These are phyloP conservation scores for Dendroctonus ponderosae DNA, from an alignment of 1,140 invertebrate species.

Conservation along the genomic window DNA sequence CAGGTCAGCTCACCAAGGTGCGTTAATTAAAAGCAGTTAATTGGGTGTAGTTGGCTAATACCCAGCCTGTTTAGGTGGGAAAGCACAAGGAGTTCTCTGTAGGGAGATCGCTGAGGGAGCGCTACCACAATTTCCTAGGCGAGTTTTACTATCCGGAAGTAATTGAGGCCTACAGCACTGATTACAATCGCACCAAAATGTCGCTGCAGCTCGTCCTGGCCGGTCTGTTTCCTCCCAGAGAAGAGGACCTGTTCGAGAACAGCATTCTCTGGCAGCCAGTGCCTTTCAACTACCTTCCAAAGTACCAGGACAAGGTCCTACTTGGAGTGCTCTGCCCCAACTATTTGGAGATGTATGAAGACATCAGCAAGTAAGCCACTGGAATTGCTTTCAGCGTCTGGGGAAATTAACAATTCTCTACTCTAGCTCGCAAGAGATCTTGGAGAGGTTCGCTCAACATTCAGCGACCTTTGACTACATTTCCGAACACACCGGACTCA, in stretches of 20 bases:
- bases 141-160: constrained; percentile 56
- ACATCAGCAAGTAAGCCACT: constrained; percentile 9
- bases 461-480: constrained; percentile 22
- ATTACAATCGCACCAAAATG: constrained; percentile 61
- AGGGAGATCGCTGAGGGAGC: constrained; percentile 60
- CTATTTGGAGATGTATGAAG: constrained; percentile 21
- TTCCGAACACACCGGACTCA: constrained; percentile 28
- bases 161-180: constrained; percentile 36
- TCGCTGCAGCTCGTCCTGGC: constrained; percentile 70
- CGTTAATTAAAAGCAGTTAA: not conserved
- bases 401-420: not conserved
- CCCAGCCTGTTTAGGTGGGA: constrained; percentile 17
- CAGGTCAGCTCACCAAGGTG: constrained; percentile 24
- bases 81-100: constrained; percentile 57
- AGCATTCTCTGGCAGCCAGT: constrained; percentile 82
- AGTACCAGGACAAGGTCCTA: constrained; percentile 28
- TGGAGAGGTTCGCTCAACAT: constrained; percentile 13
- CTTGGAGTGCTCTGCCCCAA: constrained; percentile 24
- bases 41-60: not conserved
- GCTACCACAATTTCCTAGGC: constrained; percentile 62
- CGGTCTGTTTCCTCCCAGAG: constrained; percentile 73
- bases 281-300: constrained; percentile 57
- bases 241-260: constrained; percentile 67
- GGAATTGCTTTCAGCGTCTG: not conserved
- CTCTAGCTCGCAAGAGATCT: constrained; percentile 9